These are phyloP conservation scores for Sarcophaga rosellei DNA, from an alignment of 2,888 invertebrate species.

Conservation along the genomic window DNA sequence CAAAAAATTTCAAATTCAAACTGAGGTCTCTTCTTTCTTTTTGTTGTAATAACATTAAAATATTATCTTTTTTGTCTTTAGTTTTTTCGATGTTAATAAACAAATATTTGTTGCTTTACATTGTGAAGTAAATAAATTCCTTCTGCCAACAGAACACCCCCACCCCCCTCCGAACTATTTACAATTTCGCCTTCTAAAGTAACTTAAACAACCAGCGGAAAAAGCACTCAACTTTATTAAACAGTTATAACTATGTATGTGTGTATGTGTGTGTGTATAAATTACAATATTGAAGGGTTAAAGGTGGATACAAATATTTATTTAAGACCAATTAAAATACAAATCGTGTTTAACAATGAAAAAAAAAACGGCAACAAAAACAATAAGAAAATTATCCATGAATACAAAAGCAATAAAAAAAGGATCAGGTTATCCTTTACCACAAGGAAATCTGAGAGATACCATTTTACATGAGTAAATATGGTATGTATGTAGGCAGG, in stretches of 20 bases:
- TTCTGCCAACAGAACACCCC: neutral
- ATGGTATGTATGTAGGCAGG: neutral
- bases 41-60: neutral
- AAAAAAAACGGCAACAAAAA: neutral
- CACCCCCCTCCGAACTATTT: neutral
- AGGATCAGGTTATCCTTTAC: conserved; percentile 19
- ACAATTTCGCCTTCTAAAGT: conserved; percentile 27
- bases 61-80: neutral
- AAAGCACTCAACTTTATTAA: conserved; percentile 63
- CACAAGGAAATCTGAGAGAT: conserved; percentile 28
- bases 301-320: conserved; percentile 71
- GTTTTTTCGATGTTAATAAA: neutral
- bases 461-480: neutral
- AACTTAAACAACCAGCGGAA: conserved; percentile 54
- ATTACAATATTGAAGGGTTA: conserved; percentile 71
- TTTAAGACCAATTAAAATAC: conserved; percentile 72
- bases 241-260: neutral
- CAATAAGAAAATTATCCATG: neutral
- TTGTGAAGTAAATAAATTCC: conserved; percentile 13
- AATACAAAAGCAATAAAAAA: conserved; percentile 49
- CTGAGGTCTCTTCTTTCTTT: neutral
- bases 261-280: neutral
- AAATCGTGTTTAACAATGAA: conserved; percentile 55
- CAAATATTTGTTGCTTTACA: conserved; percentile 34
- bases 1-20: neutral